Evolutionary conservation across 2,888 invertebrate species (phyloP), one percentile per base, ranked within the genome.

Genomic region (Euplexia lucipara): DNA sequence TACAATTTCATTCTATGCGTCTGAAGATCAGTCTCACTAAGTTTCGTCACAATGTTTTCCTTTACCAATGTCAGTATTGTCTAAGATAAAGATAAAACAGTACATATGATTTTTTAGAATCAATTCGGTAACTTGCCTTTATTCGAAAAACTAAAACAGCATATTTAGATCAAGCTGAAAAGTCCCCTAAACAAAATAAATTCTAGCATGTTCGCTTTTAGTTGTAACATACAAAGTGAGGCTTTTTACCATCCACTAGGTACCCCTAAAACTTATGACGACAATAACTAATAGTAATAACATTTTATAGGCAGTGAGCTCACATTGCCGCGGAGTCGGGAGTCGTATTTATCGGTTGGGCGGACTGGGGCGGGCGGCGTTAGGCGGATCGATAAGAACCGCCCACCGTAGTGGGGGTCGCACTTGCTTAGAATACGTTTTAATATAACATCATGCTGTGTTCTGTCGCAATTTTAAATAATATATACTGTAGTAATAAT

Each of bases 271-370:
- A 87, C 82, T 89, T 87, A 90, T 88, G 88, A 86, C 83, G 83
- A 87, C 87, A 87, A 88, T 91, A 91, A 91, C 85, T 90, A 90
- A 90, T 88, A 88, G 88, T 83, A 92, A 92, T 92, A 92, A 90
- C 87, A 86, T 90, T 92, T 92, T 92, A 93, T 92, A 90, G 90
- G 83, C 87, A 80, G 85, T 83, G 86, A 84, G 85, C 86, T 88
- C 86, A 90, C 88, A 88, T 85, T 84, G 88, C 85, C 85, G 81
- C 72, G 79, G 81, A 81, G 85, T 75, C 76, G 81, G 85, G 81
- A 80, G 86, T 82, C 81, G 82, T 85, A 81, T 85, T 85, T 88
- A 86, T 84, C 86, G 87, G 82, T 74, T 85, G 90, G 92, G 90
- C 90, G 90, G 87, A 83, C 70, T 84, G 78, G 89, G 91, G 91